phyloP scores from a whole-genome alignment of 2,797 vertebrate genomes.

The Coreius guichenoti region DNA sequence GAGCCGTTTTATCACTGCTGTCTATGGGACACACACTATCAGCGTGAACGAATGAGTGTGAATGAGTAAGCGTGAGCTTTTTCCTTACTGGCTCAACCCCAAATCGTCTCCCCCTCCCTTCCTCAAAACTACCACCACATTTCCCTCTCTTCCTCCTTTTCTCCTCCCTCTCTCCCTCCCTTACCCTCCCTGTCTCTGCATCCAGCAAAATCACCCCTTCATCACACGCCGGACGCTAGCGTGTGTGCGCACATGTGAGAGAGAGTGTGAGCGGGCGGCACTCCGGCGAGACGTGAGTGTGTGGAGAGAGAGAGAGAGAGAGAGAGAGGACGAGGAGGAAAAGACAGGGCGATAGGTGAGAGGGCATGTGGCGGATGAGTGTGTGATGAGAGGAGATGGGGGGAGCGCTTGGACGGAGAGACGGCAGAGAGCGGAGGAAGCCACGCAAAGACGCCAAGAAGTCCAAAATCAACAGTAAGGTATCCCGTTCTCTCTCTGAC shows the following conservation, averaged over 20 bases:
- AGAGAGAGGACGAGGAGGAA: constrained; percentile 41
- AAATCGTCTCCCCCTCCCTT: constrained; percentile 42
- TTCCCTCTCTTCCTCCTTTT: constrained; percentile 34
- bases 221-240: constrained; percentile 11
- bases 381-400: constrained; percentile 65
- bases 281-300: constrained; percentile 47
- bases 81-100: constrained; percentile 38
- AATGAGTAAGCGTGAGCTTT: constrained; percentile 48
- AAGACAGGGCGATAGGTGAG: constrained; percentile 51
- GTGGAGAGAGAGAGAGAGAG: constrained; percentile 5
- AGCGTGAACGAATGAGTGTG: constrained; percentile 23
- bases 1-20: constrained; percentile 8
- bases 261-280: constrained; percentile 35
- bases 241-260: constrained; percentile 5
- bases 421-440: constrained; percentile 74
- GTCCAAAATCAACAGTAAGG: constrained; percentile 84
- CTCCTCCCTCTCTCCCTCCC: constrained; percentile 30
- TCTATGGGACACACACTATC: constrained; percentile 35
- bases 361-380: constrained; percentile 56
- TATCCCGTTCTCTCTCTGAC: constrained; percentile 65
- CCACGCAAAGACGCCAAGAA: constrained; percentile 71
- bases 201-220: constrained; percentile 55
- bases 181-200: constrained; percentile 40
- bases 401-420: constrained; percentile 69
- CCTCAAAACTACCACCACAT: constrained; percentile 37